phyloP scores from a whole-genome alignment of 2,888 invertebrate species.

The Sialis lutaria region DNA sequence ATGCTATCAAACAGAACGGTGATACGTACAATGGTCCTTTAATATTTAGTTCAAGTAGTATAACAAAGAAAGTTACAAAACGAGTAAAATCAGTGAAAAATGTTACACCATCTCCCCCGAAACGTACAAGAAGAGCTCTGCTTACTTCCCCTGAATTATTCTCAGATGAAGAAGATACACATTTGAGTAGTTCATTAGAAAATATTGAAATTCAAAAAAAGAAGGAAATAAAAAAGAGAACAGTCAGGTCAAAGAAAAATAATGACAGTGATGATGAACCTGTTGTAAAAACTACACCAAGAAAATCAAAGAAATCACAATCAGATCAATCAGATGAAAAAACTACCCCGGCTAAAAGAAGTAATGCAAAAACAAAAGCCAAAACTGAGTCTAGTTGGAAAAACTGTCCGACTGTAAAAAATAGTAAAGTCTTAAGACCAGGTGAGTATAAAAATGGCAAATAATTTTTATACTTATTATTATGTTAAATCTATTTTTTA shows the following conservation, averaged over 20 bases:
- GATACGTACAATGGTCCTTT: constrained; percentile 37
- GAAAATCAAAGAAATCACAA: background rate
- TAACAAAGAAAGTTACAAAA: too few species aligned
- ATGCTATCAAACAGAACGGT: constrained; percentile 44
- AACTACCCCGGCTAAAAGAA: background rate
- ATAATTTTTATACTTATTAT: background rate
- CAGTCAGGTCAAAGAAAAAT: background rate
- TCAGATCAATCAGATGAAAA: background rate
- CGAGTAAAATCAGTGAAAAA: too few species aligned
- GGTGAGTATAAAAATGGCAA: constrained; percentile 1
- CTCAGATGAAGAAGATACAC: too few species aligned
- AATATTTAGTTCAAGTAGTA: constrained; percentile 24
- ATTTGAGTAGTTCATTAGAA: background rate
- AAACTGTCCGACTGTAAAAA: background rate
- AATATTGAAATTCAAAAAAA: background rate
- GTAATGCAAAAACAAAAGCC: background rate
- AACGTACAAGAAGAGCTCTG: constrained; percentile 6
- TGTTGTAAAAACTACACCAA: background rate
- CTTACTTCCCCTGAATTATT: too few species aligned
- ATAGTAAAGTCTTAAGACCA: background rate
- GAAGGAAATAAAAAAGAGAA: background rate
- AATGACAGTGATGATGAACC: background rate
- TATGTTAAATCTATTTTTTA: too few species aligned
- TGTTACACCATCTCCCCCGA: constrained; percentile 14
- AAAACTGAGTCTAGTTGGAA: background rate